Evolutionary conservation across 2,888 invertebrate species (phyloP), one percentile per base, ranked within the genome.

Genomic region (Rhamnusium bicolor): DNA sequence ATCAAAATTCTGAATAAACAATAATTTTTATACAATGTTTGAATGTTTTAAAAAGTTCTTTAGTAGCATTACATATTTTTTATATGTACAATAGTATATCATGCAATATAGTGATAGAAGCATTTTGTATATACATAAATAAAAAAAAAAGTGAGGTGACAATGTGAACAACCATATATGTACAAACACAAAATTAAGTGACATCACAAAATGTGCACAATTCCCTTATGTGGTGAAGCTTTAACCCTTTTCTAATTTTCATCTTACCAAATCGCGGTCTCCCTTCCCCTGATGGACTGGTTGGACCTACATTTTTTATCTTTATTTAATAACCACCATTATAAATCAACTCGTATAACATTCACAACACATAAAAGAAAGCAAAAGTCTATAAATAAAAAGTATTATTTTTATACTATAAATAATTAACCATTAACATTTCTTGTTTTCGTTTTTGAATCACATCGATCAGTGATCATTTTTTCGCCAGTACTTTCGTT

Each of bases 191-290:
- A 51, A 29, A 61, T 47, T n/a, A 54, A 19, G 63, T 69, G 63
- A 71, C 69, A 72, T 62, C 61, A 66, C 72, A 73, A 73, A 47
- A 69, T 71, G 78, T 78, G 78, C 77, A 75, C 71, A 75, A 68
- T 67, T 69, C 56, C 72, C 72, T 40, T 49, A 65, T 53, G 60
- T 66, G 61, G 68, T 72, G 62, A 76, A 69, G 58, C 62, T 40
- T n/a, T 56, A 60, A 60, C 58, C 72, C 61, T 12, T 66, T 58
- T 46, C 21, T 14, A 47, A 58, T 40, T 68, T 70, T 51, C 56
- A 19, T 85, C 87, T 88, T 88, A 88, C 88, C 88, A 82, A 87
- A 88, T 82, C 84, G 83, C 51, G 84, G 73, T 76, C 80, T 84
- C 68, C 84, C 78, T 24, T 85, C 85, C 74, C 84, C 84, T 75